Evolutionary conservation across 2,888 invertebrate genomes (phyloP).

Genomic region (Polydrusus tereticollis): DNA sequence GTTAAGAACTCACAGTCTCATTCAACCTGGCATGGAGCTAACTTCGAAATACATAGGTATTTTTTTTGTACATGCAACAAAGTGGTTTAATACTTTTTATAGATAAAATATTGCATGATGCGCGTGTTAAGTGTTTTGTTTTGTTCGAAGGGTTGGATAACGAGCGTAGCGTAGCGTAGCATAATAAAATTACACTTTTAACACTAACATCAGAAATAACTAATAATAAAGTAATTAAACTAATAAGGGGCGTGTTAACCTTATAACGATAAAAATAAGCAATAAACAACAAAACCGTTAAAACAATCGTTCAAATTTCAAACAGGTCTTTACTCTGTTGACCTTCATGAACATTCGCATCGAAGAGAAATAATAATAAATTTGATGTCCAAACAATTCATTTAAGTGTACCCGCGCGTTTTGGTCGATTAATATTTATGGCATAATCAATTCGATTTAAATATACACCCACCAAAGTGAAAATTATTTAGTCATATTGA

Average conservation of each 20-base stretch:
- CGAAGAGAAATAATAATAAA: not conserved
- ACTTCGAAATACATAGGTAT: too few relatives aligned
- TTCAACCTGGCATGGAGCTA: too few relatives aligned
- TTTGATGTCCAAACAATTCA: not conserved
- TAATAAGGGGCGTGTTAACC: too few relatives aligned
- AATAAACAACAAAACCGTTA: not conserved
- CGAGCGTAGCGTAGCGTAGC: too few relatives aligned
- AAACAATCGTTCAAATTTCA: constrained; percentile 1
- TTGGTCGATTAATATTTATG: constrained; percentile 3
- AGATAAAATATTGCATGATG: too few relatives aligned
- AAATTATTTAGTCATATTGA: constrained; percentile 16
- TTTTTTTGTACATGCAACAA: too few relatives aligned
- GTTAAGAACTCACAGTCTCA: too few relatives aligned
- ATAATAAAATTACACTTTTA: too few relatives aligned
- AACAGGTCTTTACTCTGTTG: constrained; percentile 12
- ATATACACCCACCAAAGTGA: constrained; percentile 8
- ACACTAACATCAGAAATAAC: too few relatives aligned
- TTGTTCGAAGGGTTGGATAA: too few relatives aligned
- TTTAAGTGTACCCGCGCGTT: not conserved
- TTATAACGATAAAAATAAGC: not conserved
- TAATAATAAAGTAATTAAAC: not conserved
- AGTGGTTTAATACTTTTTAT: too few relatives aligned
- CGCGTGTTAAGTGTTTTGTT: too few relatives aligned
- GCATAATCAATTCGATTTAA: constrained; percentile 15
- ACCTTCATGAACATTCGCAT: constrained; percentile 1